Conservation (phyloP, 1,140 invertebrate genomes). For the Nymphalis io region DNA sequence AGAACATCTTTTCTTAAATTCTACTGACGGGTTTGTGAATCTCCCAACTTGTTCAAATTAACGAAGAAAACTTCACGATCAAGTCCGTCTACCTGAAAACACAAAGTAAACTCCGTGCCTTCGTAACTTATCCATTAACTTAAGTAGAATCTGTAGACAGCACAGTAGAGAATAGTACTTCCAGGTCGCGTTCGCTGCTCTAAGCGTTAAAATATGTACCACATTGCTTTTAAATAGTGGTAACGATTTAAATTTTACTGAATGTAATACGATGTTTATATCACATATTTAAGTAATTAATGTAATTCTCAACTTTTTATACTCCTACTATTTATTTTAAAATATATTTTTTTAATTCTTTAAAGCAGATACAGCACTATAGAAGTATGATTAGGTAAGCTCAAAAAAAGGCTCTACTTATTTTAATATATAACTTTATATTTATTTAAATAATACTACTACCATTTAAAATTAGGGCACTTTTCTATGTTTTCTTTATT, state of each 20-base stretch:
- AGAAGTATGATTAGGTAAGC: too few species aligned
- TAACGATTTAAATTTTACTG: background rate
- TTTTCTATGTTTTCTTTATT: constrained; percentile 11
- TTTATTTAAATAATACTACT: background rate
- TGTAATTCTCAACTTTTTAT: too few species aligned
- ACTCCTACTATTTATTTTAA: too few species aligned
- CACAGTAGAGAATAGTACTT: constrained; percentile 64
- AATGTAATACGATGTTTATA: background rate
- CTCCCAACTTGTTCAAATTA: constrained; percentile 77
- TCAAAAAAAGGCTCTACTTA: too few species aligned
- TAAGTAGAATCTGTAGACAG: constrained; percentile 80
- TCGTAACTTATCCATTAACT: constrained; percentile 80
- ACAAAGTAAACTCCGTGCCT: constrained; percentile 78
- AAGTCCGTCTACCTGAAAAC: constrained; percentile 78
- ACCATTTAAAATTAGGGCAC: background rate
- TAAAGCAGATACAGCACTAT: too few species aligned
- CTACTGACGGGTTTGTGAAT: constrained; percentile 69
- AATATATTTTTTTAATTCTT: background rate
- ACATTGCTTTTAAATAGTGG: constrained; percentile 5
- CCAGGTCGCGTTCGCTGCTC: constrained; percentile 57
- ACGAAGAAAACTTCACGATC: constrained; percentile 77
- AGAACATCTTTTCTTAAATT: constrained; percentile 42
- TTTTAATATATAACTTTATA: background rate
- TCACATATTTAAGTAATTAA: too few species aligned
- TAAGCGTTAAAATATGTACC: constrained; percentile 64